A percentile compares a stretch with the other conserved stretches of the same genome.
These are phyloP conservation scores for Amphipoea lucens DNA, from an alignment of 2,888 invertebrate genomes.

Conservation along the genomic window DNA sequence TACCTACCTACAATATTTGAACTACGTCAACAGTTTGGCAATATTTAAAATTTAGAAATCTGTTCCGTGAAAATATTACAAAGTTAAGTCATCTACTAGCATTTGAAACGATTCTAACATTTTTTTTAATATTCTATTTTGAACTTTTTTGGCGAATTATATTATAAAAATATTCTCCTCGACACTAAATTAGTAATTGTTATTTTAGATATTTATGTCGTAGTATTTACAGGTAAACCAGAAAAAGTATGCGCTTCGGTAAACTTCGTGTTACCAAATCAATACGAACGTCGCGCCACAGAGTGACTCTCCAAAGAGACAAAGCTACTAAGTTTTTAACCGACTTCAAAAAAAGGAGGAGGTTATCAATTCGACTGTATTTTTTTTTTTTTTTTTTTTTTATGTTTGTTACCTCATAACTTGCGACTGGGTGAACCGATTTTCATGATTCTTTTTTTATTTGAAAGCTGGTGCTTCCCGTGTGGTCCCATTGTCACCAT, in stretches of 20 bases:
- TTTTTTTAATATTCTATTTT: slow-evolving; percentile 52
- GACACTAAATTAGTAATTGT: background rate
- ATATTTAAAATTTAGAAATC: slow-evolving; percentile 13
- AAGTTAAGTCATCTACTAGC: slow-evolving; percentile 1
- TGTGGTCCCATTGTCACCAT: no score
- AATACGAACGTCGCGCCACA: background rate
- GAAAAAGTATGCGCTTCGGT: background rate
- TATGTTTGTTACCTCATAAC: no score
- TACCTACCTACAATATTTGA: slow-evolving; percentile 18
- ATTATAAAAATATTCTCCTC: slow-evolving; percentile 44
- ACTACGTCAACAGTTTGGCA: slow-evolving; percentile 48
- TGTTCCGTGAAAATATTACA: slow-evolving; percentile 20
- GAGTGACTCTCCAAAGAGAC: background rate
- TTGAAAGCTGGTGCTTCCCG: no score
- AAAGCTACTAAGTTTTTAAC: background rate
- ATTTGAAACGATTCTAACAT: slow-evolving; percentile 6
- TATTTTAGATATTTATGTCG: background rate
- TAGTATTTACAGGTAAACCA: slow-evolving; percentile 11
- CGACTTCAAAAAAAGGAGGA: no score
- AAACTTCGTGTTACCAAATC: background rate
- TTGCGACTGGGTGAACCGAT: no score
- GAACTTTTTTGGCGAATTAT: slow-evolving; percentile 59
- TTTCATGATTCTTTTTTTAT: no score
- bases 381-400: no score
- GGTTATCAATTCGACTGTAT: no score